phyloP scores from a whole-genome alignment of 2,113 vertebrate species.

The Hypomesus transpacificus region DNA sequence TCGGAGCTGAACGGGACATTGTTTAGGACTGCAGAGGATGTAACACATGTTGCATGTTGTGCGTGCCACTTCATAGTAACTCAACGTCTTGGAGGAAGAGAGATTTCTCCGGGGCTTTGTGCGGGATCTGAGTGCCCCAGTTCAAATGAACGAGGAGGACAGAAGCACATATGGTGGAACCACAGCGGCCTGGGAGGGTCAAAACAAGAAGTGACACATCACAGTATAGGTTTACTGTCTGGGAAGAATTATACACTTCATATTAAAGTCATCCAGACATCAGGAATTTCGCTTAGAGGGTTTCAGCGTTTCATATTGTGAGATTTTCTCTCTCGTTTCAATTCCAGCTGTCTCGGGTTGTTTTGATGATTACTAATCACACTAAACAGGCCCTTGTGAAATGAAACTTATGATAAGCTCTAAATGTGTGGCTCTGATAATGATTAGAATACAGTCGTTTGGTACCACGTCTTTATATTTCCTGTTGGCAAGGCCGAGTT shows the following conservation, averaged over 20 bases:
- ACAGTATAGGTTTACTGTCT: background rate
- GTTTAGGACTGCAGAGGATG: conserved; percentile 33
- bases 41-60: conserved; percentile 57
- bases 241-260: background rate
- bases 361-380: no score
- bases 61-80: conserved; percentile 44
- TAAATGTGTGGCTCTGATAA: conserved; percentile 8
- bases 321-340: no score
- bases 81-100: conserved; percentile 19
- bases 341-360: no score
- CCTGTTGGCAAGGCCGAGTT: conserved; percentile 37
- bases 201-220: background rate
- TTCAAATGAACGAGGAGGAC: background rate
- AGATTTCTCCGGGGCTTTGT: background rate
- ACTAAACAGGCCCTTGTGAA: background rate
- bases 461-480: conserved; percentile 32
- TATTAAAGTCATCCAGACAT: no score
- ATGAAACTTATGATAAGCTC: background rate
- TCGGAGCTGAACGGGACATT: conserved; percentile 45
- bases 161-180: background rate
- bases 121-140: background rate
- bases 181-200: background rate
- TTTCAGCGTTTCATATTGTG: no score
- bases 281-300: no score
- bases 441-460: conserved; percentile 10